Percentiles rank a stretch among this genome's conserved stretches.
These are phyloP conservation scores for Mobula birostris DNA, from an alignment of 2,113 vertebrate genomes.

Conservation along the genomic window DNA sequence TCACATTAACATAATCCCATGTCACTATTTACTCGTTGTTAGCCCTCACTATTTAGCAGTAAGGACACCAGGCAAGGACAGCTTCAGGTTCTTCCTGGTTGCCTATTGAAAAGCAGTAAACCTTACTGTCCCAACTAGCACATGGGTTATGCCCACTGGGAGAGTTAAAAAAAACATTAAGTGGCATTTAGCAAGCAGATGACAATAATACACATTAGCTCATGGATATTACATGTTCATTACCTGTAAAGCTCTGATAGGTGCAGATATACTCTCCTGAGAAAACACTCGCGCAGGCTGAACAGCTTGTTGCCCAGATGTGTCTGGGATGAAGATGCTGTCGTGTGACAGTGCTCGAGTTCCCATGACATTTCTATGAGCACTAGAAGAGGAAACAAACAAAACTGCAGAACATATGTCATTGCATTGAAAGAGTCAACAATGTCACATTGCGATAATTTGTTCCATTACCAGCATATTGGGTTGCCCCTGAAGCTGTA, in stretches of 20 bases:
- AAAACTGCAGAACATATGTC: slow-evolving; percentile 34
- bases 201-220: background rate
- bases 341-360: slow-evolving; percentile 84
- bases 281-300: slow-evolving; percentile 72
- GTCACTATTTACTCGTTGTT: too few species aligned
- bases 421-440: slow-evolving; percentile 16
- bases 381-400: slow-evolving; percentile 53
- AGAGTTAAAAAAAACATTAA: background rate
- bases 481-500: background rate
- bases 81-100: too few species aligned
- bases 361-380: slow-evolving; percentile 60
- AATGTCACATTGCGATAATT: background rate
- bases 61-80: background rate
- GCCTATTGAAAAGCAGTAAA: too few species aligned
- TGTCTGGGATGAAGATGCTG: slow-evolving; percentile 82
- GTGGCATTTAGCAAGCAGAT: background rate
- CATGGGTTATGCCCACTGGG: background rate
- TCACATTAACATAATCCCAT: too few species aligned
- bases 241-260: slow-evolving; percentile 85
- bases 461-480: background rate
- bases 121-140: background rate
- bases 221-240: background rate
- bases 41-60: too few species aligned
- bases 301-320: slow-evolving; percentile 54
- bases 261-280: slow-evolving; percentile 80